Percentiles rank a stretch among this genome's conserved stretches.
These are phyloP conservation scores for Catocala nupta DNA, from an alignment of 2,888 invertebrate species.

Conservation along the genomic window DNA sequence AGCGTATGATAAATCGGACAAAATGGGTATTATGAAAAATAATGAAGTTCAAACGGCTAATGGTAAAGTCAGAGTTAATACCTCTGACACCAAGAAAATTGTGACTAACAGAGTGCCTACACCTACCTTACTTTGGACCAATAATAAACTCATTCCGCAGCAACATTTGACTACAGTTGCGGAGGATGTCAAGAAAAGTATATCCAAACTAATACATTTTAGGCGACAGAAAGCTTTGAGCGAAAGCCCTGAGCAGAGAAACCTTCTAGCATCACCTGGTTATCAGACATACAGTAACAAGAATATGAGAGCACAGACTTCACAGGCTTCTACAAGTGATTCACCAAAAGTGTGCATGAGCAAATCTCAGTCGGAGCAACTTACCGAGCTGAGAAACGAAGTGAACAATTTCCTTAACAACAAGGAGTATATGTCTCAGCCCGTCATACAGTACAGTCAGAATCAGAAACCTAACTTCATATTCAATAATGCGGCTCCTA, in stretches of 20 bases:
- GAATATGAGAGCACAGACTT: slow-evolving; percentile 7
- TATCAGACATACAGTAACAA: slow-evolving; percentile 3
- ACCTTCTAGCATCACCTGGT: neutral
- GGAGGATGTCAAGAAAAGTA: slow-evolving; percentile 65
- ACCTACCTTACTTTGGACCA: slow-evolving; percentile 2
- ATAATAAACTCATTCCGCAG: neutral
- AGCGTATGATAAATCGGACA: slow-evolving; percentile 29
- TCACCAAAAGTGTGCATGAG: slow-evolving; percentile 63
- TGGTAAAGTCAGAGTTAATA: slow-evolving; percentile 8
- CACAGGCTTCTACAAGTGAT: slow-evolving; percentile 46
- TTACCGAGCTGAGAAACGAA: slow-evolving; percentile 52
- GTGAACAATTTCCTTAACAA: slow-evolving; percentile 35
- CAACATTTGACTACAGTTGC: slow-evolving; percentile 30
- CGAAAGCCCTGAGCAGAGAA: slow-evolving; percentile 30
- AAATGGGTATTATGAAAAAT: slow-evolving; percentile 10
- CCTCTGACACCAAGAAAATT: slow-evolving; percentile 11
- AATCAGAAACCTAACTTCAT: slow-evolving; percentile 19
- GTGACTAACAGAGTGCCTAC: slow-evolving; percentile 18
- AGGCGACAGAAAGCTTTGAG: slow-evolving; percentile 58
- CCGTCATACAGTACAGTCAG: slow-evolving; percentile 48
- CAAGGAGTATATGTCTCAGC: slow-evolving; percentile 10
- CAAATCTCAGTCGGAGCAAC: slow-evolving; percentile 58
- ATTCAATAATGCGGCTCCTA: slow-evolving; percentile 16
- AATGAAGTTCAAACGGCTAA: slow-evolving; percentile 5
- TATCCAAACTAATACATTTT: slow-evolving; percentile 69